Conservation (phyloP, 2,888 invertebrate species). For the Torymus aiolomorphi region DNA sequence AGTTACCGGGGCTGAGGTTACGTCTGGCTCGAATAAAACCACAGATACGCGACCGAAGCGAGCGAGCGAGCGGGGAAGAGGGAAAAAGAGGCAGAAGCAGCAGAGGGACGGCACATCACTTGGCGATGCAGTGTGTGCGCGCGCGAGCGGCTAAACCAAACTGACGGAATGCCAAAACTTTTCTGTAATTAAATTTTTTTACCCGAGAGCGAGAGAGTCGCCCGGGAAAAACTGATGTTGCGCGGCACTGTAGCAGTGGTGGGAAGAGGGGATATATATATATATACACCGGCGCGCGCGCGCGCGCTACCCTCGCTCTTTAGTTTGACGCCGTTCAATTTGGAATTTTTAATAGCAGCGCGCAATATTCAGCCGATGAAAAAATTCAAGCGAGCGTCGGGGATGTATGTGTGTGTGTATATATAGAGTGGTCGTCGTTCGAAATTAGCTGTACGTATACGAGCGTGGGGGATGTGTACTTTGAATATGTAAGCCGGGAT, state of each 20-base stretch:
- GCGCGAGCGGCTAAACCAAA: slow-evolving; percentile 69
- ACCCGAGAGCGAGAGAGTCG: slow-evolving; percentile 31
- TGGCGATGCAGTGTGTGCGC: slow-evolving; percentile 57
- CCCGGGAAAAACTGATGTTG: slow-evolving; percentile 40
- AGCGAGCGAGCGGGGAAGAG: slow-evolving; percentile 30
- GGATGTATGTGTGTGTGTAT: too few relatives aligned
- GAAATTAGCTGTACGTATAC: too few relatives aligned
- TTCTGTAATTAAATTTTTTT: slow-evolving; percentile 76
- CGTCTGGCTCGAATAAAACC: slow-evolving; percentile 72
- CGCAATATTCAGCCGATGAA: slow-evolving; percentile 8
- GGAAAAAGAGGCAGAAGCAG: slow-evolving; percentile 47
- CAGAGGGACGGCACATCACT: slow-evolving; percentile 53
- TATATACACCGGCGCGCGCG: neutral
- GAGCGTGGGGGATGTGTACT: too few relatives aligned
- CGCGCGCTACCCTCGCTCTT: slow-evolving; percentile 53
- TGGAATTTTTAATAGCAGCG: slow-evolving; percentile 52
- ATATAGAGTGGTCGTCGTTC: too few relatives aligned
- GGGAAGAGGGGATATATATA: neutral
- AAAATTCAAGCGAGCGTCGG: slow-evolving; percentile 3
- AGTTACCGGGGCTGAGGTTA: slow-evolving; percentile 57
- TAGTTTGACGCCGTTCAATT: slow-evolving; percentile 52
- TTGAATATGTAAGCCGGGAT: too few relatives aligned
- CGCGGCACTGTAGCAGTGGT: too few relatives aligned
- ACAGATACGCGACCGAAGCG: slow-evolving; percentile 69
- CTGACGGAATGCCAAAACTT: slow-evolving; percentile 76